These are phyloP conservation scores for Nephila pilipes DNA, from an alignment of 1,140 invertebrate species.

Conservation along the genomic window DNA sequence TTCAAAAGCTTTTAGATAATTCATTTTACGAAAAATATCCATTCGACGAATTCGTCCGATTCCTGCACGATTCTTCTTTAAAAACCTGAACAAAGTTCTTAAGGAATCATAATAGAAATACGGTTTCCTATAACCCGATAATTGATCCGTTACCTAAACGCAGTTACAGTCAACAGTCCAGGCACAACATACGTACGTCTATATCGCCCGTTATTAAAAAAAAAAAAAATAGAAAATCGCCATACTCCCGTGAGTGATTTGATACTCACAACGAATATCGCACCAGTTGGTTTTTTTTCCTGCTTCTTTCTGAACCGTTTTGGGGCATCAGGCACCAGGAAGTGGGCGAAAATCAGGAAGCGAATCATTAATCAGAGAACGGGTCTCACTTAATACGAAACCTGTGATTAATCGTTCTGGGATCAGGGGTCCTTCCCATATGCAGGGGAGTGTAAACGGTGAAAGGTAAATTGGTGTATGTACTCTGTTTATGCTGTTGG, in stretches of 20 bases:
- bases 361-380: slow-evolving; percentile 71
- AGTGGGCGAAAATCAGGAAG: slow-evolving; percentile 74
- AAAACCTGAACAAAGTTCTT: neutral
- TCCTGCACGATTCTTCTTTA: neutral
- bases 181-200: neutral
- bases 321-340: neutral
- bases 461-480: neutral
- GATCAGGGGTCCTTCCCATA: slow-evolving; percentile 26
- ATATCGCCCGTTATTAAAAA: slow-evolving; percentile 49
- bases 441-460: neutral
- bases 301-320: neutral
- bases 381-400: slow-evolving; percentile 74
- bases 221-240: slow-evolving; percentile 45
- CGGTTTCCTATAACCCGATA: neutral
- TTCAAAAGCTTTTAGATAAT: too few species aligned
- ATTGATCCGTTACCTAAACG: slow-evolving; percentile 32
- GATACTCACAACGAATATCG: slow-evolving; percentile 51
- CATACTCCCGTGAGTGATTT: slow-evolving; percentile 47
- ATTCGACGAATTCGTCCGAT: neutral
- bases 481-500: neutral
- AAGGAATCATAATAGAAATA: neutral
- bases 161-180: neutral
- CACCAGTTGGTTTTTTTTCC: slow-evolving; percentile 31
- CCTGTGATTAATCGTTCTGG: slow-evolving; percentile 69
- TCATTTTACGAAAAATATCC: neutral